Conservation (phyloP, 2,113 vertebrate species). For the Rhagologus leucostigma region DNA sequence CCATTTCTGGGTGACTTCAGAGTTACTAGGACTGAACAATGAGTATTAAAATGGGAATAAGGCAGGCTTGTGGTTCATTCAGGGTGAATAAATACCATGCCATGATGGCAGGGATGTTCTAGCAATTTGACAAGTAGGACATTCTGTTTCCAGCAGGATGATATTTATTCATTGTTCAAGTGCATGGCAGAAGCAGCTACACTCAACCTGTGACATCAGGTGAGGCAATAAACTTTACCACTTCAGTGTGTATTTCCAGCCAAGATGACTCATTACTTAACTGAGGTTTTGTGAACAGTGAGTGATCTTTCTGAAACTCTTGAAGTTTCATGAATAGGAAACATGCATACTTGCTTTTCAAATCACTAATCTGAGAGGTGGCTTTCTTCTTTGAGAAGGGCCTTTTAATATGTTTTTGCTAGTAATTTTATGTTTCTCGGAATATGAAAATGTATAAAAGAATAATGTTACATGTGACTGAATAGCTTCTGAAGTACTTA, state of each 20-base stretch:
- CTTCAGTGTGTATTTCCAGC: neutral
- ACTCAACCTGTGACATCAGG: neutral
- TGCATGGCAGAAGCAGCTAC: neutral
- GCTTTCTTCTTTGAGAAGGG: conserved; percentile 25
- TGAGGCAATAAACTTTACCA: neutral
- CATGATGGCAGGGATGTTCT: neutral
- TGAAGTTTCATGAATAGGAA: conserved; percentile 41
- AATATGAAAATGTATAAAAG: conserved; percentile 21
- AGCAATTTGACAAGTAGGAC: neutral
- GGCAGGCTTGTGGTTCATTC: neutral
- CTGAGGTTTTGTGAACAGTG: neutral
- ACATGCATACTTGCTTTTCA: conserved; percentile 19
- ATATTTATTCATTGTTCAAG: neutral
- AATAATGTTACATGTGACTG: conserved; percentile 24
- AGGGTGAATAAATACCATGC: neutral
- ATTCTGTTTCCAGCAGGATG: neutral
- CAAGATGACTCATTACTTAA: neutral
- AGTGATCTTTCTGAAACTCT: conserved; percentile 38
- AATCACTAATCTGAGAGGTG: conserved; percentile 23
- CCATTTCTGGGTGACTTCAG: neutral
- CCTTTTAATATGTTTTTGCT: conserved; percentile 15
- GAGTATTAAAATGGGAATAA: neutral
- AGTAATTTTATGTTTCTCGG: conserved; percentile 25
- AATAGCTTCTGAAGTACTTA: conserved; percentile 40
- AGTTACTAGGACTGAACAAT: neutral